These are phyloP conservation scores for Aricia artaxerxes DNA, from an alignment of 2,888 invertebrate species.

Conservation along the genomic window DNA sequence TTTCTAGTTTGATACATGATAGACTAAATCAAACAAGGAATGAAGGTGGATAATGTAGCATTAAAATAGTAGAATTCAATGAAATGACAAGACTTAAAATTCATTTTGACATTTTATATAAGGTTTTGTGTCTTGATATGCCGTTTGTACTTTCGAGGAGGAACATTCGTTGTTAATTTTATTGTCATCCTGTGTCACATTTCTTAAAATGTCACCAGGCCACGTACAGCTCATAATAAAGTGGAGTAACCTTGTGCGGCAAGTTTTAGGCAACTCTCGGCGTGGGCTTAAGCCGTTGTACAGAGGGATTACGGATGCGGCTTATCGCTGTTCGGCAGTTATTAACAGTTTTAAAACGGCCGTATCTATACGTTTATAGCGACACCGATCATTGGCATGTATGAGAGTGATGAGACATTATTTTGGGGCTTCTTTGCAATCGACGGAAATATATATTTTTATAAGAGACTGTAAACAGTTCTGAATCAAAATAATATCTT, in stretches of 20 bases:
- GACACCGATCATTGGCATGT: background rate
- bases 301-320: constrained; percentile 4
- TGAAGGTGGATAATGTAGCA: no score
- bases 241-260: constrained; percentile 1
- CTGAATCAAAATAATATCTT: no score
- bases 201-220: background rate
- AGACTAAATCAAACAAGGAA: no score
- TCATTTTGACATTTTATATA: no score
- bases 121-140: no score
- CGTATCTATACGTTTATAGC: background rate
- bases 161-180: background rate
- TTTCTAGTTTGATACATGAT: no score
- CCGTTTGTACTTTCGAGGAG: no score
- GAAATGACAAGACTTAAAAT: no score
- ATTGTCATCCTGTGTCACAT: background rate
- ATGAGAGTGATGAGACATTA: background rate
- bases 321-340: constrained; percentile 17
- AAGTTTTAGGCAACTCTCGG: constrained; percentile 15
- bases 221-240: background rate
- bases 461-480: no score
- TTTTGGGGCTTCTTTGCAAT: background rate
- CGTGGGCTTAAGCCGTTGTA: constrained; percentile 1
- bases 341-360: constrained; percentile 17
- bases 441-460: no score
- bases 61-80: no score